Evolutionary conservation across 2,888 invertebrate genomes (phyloP).

Genomic region (Clunio marinus): DNA sequence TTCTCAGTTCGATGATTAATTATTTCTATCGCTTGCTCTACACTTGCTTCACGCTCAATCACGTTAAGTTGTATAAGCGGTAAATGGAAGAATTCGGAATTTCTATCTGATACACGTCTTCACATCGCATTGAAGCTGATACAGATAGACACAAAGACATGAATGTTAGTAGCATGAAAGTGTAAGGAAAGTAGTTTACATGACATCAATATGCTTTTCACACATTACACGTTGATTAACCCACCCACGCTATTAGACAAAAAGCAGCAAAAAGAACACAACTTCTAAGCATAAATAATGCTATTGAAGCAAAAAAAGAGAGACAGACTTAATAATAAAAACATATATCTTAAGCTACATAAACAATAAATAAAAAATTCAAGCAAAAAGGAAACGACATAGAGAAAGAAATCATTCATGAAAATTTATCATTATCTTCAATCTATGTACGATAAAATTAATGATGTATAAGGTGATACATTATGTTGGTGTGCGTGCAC

Average conservation of each 20-base stretch:
- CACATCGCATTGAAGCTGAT: no score
- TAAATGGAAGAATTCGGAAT: no score
- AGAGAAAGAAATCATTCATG: constrained; percentile 2
- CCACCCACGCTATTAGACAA: neutral
- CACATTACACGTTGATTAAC: neutral
- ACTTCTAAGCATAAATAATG: constrained; percentile 14
- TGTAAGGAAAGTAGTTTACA: constrained; percentile 23
- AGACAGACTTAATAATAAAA: neutral
- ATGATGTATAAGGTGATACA: constrained; percentile 31
- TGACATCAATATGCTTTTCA: constrained; percentile 14
- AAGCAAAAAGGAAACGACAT: constrained; percentile 4
- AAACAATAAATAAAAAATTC: constrained; percentile 19
- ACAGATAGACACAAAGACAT: no score
- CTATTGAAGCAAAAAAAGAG: neutral
- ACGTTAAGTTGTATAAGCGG: no score
- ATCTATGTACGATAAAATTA: constrained; percentile 38
- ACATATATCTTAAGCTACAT: neutral
- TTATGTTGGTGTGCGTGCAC: constrained; percentile 5
- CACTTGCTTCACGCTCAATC: neutral
- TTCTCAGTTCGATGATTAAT: constrained; percentile 16
- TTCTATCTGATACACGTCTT: no score
- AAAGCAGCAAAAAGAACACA: neutral
- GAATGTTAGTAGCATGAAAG: neutral
- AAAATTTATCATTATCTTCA: constrained; percentile 31
- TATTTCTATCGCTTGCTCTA: neutral